phyloP scores from a whole-genome alignment of 2,113 vertebrate genomes.

The Isurus oxyrinchus region DNA sequence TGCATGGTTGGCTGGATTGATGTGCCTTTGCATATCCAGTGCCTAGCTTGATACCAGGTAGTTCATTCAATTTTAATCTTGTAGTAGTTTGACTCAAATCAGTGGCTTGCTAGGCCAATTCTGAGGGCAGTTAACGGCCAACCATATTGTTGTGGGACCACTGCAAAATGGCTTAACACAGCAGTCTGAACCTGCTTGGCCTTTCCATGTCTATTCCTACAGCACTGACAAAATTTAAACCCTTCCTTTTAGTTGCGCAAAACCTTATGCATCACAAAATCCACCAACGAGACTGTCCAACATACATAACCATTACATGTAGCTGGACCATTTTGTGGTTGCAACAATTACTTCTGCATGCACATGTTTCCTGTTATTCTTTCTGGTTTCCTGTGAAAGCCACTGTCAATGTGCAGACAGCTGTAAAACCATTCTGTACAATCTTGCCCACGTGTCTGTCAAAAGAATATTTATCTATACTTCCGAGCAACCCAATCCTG shows the following conservation, averaged over 20 bases:
- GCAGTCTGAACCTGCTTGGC: background rate
- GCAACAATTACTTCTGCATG: background rate
- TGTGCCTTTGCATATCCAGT: background rate
- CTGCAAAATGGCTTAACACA: background rate
- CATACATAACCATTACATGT: background rate
- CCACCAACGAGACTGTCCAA: background rate
- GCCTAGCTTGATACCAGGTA: background rate
- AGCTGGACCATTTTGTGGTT: background rate
- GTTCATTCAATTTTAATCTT: background rate
- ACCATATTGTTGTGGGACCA: background rate
- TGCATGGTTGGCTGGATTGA: background rate
- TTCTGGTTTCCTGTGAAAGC: constrained; percentile 51
- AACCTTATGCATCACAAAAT: background rate
- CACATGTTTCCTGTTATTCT: constrained; percentile 55
- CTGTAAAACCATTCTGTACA: background rate
- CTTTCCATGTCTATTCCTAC: background rate
- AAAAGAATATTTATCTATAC: constrained; percentile 30
- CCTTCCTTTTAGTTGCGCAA: background rate
- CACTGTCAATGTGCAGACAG: constrained; percentile 6
- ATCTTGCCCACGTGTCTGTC: constrained; percentile 44
- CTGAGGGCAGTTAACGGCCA: background rate
- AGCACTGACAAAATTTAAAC: background rate
- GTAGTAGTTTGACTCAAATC: background rate
- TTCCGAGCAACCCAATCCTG: background rate
- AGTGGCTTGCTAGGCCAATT: background rate